Conservation (phyloP, 2,797 vertebrate species). For the Choloepus didactylus region DNA sequence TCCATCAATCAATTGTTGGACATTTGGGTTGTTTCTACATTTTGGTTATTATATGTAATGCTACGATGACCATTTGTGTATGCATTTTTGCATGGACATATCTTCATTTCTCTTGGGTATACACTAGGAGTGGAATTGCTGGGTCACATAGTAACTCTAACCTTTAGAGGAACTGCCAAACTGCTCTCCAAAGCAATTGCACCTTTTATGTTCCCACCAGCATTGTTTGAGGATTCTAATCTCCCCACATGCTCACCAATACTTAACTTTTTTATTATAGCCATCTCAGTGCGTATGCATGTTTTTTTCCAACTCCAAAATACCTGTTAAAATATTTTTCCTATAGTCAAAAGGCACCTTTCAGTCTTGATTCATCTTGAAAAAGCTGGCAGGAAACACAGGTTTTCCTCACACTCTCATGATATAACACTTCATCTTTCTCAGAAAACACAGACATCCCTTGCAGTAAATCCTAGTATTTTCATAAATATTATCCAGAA, state of each 20-base stretch:
- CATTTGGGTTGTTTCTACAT: background rate
- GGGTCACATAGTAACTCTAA: background rate
- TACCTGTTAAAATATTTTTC: background rate
- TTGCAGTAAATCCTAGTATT: background rate
- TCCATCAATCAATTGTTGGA: too few relatives aligned
- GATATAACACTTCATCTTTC: background rate
- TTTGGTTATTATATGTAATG: background rate
- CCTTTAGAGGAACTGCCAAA: background rate
- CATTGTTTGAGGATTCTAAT: accelerated
- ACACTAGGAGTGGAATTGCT: background rate
- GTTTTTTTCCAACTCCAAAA: background rate
- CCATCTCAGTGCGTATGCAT: too few relatives aligned
- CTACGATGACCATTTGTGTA: background rate
- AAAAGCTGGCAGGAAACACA: background rate
- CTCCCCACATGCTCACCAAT: background rate
- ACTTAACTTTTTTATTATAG: background rate
- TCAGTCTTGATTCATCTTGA: background rate
- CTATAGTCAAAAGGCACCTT: background rate
- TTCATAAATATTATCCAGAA: background rate
- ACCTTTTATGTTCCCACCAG: background rate
- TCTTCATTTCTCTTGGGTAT: background rate
- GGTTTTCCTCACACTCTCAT: background rate
- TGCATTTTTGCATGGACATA: background rate
- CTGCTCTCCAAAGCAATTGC: background rate
- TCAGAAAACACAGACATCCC: background rate